Conservation (phyloP, 2,888 invertebrate species). For the Cosmorhoe ocellata region DNA sequence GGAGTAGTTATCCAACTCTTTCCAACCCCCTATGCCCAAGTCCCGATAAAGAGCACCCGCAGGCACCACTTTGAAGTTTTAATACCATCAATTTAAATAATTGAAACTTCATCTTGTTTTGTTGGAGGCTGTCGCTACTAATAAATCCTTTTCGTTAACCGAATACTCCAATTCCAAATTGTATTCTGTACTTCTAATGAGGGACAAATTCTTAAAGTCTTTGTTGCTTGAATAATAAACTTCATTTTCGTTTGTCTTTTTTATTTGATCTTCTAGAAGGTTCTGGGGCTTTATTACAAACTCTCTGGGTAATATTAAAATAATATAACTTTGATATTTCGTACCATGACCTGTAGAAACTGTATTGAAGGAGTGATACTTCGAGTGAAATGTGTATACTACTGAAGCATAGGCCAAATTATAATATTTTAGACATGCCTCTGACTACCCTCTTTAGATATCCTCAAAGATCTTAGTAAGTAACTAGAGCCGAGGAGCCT, state of each 20-base stretch:
- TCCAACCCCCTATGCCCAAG: neutral
- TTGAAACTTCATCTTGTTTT: constrained; percentile 58
- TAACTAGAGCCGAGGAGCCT: too few relatives aligned
- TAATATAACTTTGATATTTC: too few relatives aligned
- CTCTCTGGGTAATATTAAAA: too few relatives aligned
- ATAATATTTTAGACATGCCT: too few relatives aligned
- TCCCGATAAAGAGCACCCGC: constrained; percentile 45
- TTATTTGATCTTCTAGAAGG: too few relatives aligned
- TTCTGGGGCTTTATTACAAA: too few relatives aligned
- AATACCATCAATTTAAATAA: constrained; percentile 63
- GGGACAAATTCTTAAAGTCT: constrained; percentile 11
- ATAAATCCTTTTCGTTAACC: constrained; percentile 40
- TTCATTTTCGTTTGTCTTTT: neutral
- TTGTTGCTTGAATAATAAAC: constrained; percentile 11
- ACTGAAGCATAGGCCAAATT: too few relatives aligned
- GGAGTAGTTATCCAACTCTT: constrained; percentile 1
- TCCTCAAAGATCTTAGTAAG: too few relatives aligned
- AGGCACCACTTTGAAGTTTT: constrained; percentile 61
- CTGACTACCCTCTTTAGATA: too few relatives aligned
- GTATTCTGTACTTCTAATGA: constrained; percentile 19
- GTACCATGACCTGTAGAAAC: too few relatives aligned
- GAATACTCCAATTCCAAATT: constrained; percentile 27
- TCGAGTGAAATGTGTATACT: too few relatives aligned
- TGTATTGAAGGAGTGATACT: too few relatives aligned
- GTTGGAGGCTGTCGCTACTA: constrained; percentile 34